phyloP scores from a whole-genome alignment of 2,888 invertebrate species.

The Patella ulyssiponensis region DNA sequence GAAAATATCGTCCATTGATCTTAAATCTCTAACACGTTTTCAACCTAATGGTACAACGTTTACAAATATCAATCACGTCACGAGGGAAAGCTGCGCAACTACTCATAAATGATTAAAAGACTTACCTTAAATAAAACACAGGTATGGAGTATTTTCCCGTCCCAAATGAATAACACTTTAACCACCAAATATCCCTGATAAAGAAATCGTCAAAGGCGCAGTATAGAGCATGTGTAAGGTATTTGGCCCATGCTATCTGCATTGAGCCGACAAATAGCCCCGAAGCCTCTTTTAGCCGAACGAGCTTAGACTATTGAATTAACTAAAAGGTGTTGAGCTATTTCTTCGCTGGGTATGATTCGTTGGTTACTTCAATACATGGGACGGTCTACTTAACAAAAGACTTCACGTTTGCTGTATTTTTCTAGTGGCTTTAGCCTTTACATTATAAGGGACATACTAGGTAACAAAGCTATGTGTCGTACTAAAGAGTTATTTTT shows the following conservation, averaged over 20 bases:
- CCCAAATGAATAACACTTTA: too few relatives aligned
- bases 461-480: conserved; percentile 5
- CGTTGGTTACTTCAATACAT: conserved; percentile 5
- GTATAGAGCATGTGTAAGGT: background rate
- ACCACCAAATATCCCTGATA: too few relatives aligned
- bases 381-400: conserved; percentile 13
- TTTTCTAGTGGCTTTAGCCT: conserved; percentile 7
- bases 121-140: too few relatives aligned
- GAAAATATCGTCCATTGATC: too few relatives aligned
- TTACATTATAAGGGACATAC: background rate
- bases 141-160: too few relatives aligned
- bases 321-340: conserved; percentile 7
- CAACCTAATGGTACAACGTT: too few relatives aligned
- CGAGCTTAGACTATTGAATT: conserved; percentile 5
- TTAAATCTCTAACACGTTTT: too few relatives aligned
- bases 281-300: conserved; percentile 9
- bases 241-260: conserved; percentile 8
- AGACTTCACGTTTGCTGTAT: conserved; percentile 9
- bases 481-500: background rate
- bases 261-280: conserved; percentile 12
- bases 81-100: too few relatives aligned
- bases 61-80: too few relatives aligned
- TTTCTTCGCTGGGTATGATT: background rate
- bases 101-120: too few relatives aligned
- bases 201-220: too few relatives aligned